Evolutionary conservation across 1,140 invertebrate species (phyloP), one percentile per base, ranked within the genome.

Genomic region (Orchesella cincta): DNA sequence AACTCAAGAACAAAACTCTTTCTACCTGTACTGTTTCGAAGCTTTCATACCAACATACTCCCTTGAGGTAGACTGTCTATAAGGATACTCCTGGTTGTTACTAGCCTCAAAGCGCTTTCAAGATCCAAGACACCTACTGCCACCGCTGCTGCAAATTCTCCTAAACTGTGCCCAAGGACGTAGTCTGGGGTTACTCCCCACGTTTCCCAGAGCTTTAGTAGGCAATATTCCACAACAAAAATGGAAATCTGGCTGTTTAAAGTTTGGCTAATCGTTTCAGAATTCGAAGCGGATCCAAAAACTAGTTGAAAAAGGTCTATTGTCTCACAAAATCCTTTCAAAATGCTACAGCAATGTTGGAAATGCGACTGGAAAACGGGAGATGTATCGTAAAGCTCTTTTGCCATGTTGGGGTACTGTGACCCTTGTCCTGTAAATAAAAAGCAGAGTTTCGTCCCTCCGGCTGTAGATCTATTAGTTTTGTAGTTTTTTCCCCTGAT

Each of bases 401-500:
- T 16, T 20, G 71, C 71, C 71, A 73, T 73, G 3, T 51, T 51
- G 23, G 71, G 35, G 26, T 73, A 73, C 23, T 73, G 71, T 36
- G 71, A 73, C 12, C 71, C 71, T 39, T 73, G 71, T 2, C 71
- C 71, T 36, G 71, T 73, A 23, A 73, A 73, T 20, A 73, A 35
- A 29, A 73, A 73, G 26, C 71, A 73, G 36, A 73, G 20, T 16
- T n/a, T n/a, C n/a, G n/a, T n/a, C n/a, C n/a, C n/a, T n/a, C 3
- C 2, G 23, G 2, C 16, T 23, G 33, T 16, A 3, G 71, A 46
- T 36, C 3, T n/a, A 8, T 36, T n/a, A 28, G 26, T 28, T 46
- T 73, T 36, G 26, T 23, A 23, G 36, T 34, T 8, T 39, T n/a
- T 33, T 5, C n/a, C 62, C 12, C 62, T 29, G 31, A 67, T 8